Base-by-base conservation (phyloP, 2,797 vertebrate species). In the Hafferia zeledoni region DNA sequence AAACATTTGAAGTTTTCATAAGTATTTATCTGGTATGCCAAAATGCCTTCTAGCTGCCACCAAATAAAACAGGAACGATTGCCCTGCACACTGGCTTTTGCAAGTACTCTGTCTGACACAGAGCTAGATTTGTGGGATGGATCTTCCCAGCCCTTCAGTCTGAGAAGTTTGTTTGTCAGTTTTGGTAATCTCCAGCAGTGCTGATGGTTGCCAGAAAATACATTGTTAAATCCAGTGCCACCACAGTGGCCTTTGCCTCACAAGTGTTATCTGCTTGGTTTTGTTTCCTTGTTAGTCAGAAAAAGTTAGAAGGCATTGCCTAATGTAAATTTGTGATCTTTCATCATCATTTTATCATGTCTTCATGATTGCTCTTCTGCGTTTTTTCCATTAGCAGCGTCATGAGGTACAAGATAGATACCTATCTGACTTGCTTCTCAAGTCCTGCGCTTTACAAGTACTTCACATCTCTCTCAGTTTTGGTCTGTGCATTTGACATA, bases 91-190 rank as follows among this genome's bases (percentile, higher is more conserved):
- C 11, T 84, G 55, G 24, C 46, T 12, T 2, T 0, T 72, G 69
- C 49, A 25, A 44, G 53, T 79, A 31, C 27, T 13, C 25, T 0
- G 0, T 75, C 39, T 78, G 39, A 68, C 30, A 27, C 0, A 2
- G 24, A 76, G 24, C 17, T 44, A 30, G 22, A n/a, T 77, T 84
- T 89, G 56, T 57, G 43, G 49, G 28, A 35, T 67, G 43, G 28
- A 57, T 76, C 59, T 83, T 87, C 35, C 18, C 25, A 67, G 25
- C n/a, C 7, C 10, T 76, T 85, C 17, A 28, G 0, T 72, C 19
- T 72, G 47, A 79, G 50, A 59, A 71, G 22, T 63, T 60, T 56
- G 24, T 56, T 72, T 83, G 11, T 46, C 75, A 46, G 35, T 76
- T 74, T 46, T 46, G n/a, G 11, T 89, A 27, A 53, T 79, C 50